Evolutionary conservation across 2,888 invertebrate species (phyloP), one percentile per base, ranked within the genome.

Genomic region (Empis stercorea): DNA sequence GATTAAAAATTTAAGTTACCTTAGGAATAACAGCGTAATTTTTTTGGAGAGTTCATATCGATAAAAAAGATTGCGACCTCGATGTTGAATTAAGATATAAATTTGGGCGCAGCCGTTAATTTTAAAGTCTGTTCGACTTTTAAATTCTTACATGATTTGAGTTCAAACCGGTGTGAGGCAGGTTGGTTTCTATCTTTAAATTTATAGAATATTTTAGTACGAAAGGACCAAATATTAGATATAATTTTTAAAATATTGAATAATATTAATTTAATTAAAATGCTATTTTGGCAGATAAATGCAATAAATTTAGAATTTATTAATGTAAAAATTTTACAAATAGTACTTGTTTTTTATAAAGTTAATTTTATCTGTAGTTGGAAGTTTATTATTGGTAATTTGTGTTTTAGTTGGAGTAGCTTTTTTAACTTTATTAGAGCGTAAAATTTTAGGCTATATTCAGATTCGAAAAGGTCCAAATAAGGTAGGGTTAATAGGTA

Each of bases 11-110:
- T 70, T 70, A 78, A 84, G 77, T 80, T 83, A 83, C 81, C 78
- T 79, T 79, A 80, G 81, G 81, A 81, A 83, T 84, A 84, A 84
- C 83, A 84, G 83, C 80, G 78, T 83, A 76, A 83, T 84, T 74
- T 77, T 76, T 76, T 78, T 79, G 71, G 70, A 78, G 75, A 84
- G 83, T 74, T 75, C 81, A 64, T 68, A 84, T 84, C 76, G 71
- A 73, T 76, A 79, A 74, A 73, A 76, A 68, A 76, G 80, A 73
- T 84, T 84, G 80, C 79, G 81, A 84, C 84, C 84, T 86, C 85
- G 84, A 86, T 86, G 84, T 85, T 86, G 84, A 81, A 84, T 84
- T 84, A 84, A 80, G 75, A 73, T 54, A 58, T n/a, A 73, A 75
- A 71, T 72, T 74, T 75, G 72, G 74, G 75, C 74, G 81, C 62